Base-by-base conservation (phyloP, 2,113 vertebrate species). In the Tonatia bakeri region DNA sequence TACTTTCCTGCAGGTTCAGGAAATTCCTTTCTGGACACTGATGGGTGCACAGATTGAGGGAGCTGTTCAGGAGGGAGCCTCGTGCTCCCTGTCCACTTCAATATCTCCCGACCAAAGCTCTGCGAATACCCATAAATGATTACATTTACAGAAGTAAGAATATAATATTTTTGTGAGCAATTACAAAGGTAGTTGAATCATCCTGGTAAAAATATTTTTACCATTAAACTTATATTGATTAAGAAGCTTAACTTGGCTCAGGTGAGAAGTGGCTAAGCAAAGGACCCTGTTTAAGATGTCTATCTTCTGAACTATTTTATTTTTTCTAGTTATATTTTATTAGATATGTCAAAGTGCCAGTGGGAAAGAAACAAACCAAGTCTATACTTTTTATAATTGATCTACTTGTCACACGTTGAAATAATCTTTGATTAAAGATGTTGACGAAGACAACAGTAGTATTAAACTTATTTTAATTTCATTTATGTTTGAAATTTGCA, bases 1-100 rank as follows among this genome's bases (percentile, higher is more conserved):
- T 1, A 8, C 2, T 19, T n/a, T 28, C 24, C 47, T 36, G 59
- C 40, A 67, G 28, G 4, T 65, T 33, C 40, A 11, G 0, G 8
- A 28, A 22, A 59, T 88, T 67, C 5, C 17, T 54, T 79, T 82
- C 24, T 54, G 56, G 16, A 85, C 67, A 86, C 19, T 59, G 22
- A 31, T 4, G 2, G 0, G 31, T 15, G 22, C 0, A 5, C 11
- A 14, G 10, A 22, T 7, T 22, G 31, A 84, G 38, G 7, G 7
- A 73, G 2, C 22, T 17, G 13, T 7, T 6, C 28, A 33, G 6
- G 26, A 69, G 6, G 11, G 52, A 73, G 2, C 10, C 47, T 64
- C 36, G 28, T 0, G 4, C 0, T 50, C 7, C 17, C 33, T 59
- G n/a, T n/a, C 50, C 11, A 47, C 19, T 45, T 65, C 9, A 38